Conservation (phyloP, 2,888 invertebrate genomes). For the Eumerus sabulonum region DNA sequence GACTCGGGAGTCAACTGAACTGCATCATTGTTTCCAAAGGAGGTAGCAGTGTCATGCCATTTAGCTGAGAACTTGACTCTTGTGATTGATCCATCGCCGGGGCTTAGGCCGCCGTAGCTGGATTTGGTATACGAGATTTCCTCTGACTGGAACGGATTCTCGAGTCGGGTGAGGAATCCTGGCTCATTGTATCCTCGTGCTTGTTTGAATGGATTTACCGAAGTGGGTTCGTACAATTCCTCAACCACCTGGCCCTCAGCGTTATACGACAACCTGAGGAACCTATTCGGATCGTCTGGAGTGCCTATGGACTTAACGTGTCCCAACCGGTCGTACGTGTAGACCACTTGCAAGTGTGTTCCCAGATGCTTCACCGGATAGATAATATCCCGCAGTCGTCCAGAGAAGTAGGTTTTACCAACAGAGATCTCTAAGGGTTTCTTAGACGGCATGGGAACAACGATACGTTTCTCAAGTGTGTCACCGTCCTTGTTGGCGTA, state of each 20-base stretch:
- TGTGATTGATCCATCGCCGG: slow-evolving; percentile 37
- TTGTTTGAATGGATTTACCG: slow-evolving; percentile 8
- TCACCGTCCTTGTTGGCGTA: slow-evolving; percentile 4
- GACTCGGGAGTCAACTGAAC: slow-evolving; percentile 5
- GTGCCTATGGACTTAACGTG: slow-evolving; percentile 28
- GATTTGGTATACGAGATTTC: slow-evolving; percentile 52
- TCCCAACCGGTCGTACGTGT: slow-evolving; percentile 32
- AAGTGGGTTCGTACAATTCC: slow-evolving; percentile 13
- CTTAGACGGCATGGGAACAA: slow-evolving; percentile 5
- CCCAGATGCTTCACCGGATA: slow-evolving; percentile 23
- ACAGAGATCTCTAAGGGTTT: slow-evolving; percentile 17
- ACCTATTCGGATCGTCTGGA: slow-evolving; percentile 7
- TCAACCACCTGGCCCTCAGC: slow-evolving; percentile 25
- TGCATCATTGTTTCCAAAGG: neutral
- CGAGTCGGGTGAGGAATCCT: slow-evolving; percentile 54
- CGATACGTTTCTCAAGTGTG: slow-evolving; percentile 9
- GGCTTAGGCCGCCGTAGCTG: slow-evolving; percentile 65
- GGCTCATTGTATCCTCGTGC: slow-evolving; percentile 46
- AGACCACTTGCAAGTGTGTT: slow-evolving; percentile 12
- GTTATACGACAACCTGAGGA: slow-evolving; percentile 21
- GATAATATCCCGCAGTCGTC: slow-evolving; percentile 1
- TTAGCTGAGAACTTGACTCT: slow-evolving; percentile 22
- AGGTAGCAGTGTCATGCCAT: slow-evolving; percentile 21
- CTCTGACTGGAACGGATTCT: slow-evolving; percentile 58
- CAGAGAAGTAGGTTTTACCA: slow-evolving; percentile 10